A percentile compares a stretch with the other conserved stretches of the same genome.
Evolutionary conservation across 2,888 invertebrate genomes (phyloP).

Genomic region (Yponomeuta malinellus): DNA sequence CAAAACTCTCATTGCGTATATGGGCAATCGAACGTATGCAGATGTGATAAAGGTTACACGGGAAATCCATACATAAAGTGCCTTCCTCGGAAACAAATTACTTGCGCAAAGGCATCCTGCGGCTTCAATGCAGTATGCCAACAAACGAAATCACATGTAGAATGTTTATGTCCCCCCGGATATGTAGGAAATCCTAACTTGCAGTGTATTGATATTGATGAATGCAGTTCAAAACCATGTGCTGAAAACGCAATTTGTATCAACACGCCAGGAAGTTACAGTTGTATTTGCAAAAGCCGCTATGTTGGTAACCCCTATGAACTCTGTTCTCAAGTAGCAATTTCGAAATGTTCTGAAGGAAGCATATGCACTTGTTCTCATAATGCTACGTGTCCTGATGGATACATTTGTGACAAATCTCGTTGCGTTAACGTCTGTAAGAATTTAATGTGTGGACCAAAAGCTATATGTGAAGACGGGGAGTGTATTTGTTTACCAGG

Average conservation of each 20-base stretch:
- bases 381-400: constrained; percentile 84
- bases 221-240: constrained; percentile 86
- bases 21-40: constrained; percentile 83
- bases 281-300: constrained; percentile 90
- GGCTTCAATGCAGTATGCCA: constrained; percentile 88
- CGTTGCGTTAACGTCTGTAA: constrained; percentile 87
- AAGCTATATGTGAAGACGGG: constrained; percentile 87
- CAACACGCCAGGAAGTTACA: constrained; percentile 91
- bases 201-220: constrained; percentile 88
- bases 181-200: constrained; percentile 92
- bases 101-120: constrained; percentile 83
- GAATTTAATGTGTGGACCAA: constrained; percentile 85
- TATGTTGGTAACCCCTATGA: constrained; percentile 92
- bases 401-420: constrained; percentile 83
- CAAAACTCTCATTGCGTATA: constrained; percentile 92
- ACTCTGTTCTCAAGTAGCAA: constrained; percentile 83
- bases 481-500: constrained; percentile 88
- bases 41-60: constrained; percentile 87
- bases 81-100: constrained; percentile 80
- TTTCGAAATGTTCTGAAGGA: constrained; percentile 82
- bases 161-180: constrained; percentile 89
- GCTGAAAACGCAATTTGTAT: constrained; percentile 92
- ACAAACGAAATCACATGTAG: constrained; percentile 82
- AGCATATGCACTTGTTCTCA: constrained; percentile 81
- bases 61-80: constrained; percentile 94